Base-by-base conservation (phyloP, 2,888 invertebrate genomes). In the Dorcus hopei region DNA sequence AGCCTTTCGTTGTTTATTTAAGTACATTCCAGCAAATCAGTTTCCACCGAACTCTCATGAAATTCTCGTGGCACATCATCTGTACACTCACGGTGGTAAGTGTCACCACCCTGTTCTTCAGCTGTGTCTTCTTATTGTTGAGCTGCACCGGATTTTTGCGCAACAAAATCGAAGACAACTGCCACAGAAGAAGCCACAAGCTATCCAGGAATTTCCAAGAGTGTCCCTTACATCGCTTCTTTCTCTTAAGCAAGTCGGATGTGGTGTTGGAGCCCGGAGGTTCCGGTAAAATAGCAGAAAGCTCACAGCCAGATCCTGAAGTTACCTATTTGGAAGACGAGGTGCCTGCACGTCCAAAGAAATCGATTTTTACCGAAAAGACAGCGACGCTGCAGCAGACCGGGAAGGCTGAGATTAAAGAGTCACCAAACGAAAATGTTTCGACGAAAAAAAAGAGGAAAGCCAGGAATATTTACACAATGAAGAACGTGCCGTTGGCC, bases 1-100 rank as follows among this genome's bases (percentile, higher is more conserved):
- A 72, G 0, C 72, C 77, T 0, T 47, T 78, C 4, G 41, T 39
- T 64, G 67, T 33, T 43, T 9, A 9, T 42, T 41, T 1, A 49
- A 63, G 40, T 54, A 59, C 56, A 51, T 62, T 38, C 61, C 65
- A 16, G 9, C 8, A 14, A 48, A 16, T 53, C 9, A 14, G 38
- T 5, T 9, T 9, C 8, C n/a, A 38, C 2, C 38, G 48, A 14
- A 43, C 42, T 38, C 9, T 52, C 5, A 45, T 59, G 5, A 56
- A 66, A 55, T 51, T 62, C 19, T 40, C 57, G 16, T 68, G 65
- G 65, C 61, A 62, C 19, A 41, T 64, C 3, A n/a, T 61, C 19
- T 54, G 62, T 51, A 51, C 52, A 3, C 0, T 55, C 11, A 52
- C 54, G n/a, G 48, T 59, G 39, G 40, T 38, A 3, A 33, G 49